Evolutionary conservation across 92 coral and sea anemone genomes (phyloP), one percentile per base, ranked within the genome.

Genomic region (Siderastrea siderea): DNA sequence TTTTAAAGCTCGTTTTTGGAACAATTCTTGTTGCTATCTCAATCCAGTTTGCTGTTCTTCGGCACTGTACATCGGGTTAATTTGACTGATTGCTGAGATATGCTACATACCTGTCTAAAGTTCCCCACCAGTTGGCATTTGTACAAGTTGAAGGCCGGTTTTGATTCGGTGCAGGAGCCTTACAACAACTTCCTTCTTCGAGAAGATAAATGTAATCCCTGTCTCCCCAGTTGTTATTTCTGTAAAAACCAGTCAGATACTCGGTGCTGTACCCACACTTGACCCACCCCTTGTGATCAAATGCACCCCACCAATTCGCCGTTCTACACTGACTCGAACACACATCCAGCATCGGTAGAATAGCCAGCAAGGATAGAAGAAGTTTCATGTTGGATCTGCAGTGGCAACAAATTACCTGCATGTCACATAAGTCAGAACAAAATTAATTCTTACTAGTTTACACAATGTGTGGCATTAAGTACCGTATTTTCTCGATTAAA

Each of bases 161-260:
- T 62, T 65, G 58, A 74, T 81, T 86, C 3, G 94, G 93, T 9
- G 49, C 44, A 3, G 92, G 84, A 54, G 93, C 91, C 26, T 67
- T 79, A 47, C 96, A 93, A 54, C 94, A 93, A 16, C 53, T 82
- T 45, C 70, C 94, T 68, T 82, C 58, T 61, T 90, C 94, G n/a
- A 93, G 86, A 15, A 77, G 77, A 55, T 2, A 13, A 60, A 93
- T 86, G 6, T 58, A 43, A 45, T 93, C 94, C 58, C 53, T 60
- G 16, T 53, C 2, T 19, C 53, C 38, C 64, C 45, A 5, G 75
- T 67, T 78, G 77, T 67, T 63, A 66, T 53, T 76, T 73, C 96
- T 86, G 54, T 68, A 86, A 61, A 93, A 74, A 1, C 93, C 96
- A 17, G 64, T 86, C 60, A 93, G 48, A 74, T 90, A 93, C 64